A percentile compares a stretch with the other conserved stretches of the same genome.
phyloP scores from a whole-genome alignment of 2,888 invertebrate genomes.

The Stictocephala bisonia region DNA sequence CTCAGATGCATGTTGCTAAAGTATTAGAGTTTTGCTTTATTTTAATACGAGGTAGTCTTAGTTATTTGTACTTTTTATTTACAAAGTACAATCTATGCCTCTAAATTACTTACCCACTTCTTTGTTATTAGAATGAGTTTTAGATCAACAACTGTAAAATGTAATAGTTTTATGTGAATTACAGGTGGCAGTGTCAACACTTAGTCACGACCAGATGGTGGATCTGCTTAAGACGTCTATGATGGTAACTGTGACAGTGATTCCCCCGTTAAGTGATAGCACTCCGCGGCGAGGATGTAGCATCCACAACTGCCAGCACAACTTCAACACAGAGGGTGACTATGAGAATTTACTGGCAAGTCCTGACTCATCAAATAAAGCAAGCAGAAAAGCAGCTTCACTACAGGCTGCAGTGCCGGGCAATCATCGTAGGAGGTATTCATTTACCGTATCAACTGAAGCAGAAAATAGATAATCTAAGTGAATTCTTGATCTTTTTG shows the following conservation, averaged over 20 bases:
- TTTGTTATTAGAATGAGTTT: too few relatives aligned
- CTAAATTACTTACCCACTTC: too few relatives aligned
- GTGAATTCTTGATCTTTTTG: too few relatives aligned
- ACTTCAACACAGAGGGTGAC: constrained; percentile 71
- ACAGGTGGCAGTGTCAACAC: constrained; percentile 85
- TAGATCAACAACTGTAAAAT: too few relatives aligned
- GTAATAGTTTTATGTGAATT: too few relatives aligned
- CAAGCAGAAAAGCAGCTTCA: constrained; percentile 59
- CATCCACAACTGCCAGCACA: constrained; percentile 73
- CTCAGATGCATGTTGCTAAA: too few relatives aligned
- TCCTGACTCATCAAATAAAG: constrained; percentile 62
- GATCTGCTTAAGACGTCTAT: constrained; percentile 90
- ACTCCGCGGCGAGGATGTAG: constrained; percentile 76
- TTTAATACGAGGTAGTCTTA: too few relatives aligned
- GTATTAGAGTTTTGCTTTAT: too few relatives aligned
- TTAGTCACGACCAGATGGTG: constrained; percentile 93
- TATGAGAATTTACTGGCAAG: constrained; percentile 77
- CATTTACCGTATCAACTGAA: too few relatives aligned
- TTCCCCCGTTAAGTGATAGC: constrained; percentile 79
- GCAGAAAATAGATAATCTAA: background rate
- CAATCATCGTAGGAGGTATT: constrained; percentile 72
- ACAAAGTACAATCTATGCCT: too few relatives aligned
- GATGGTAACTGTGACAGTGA: constrained; percentile 85
- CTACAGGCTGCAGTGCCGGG: constrained; percentile 70
- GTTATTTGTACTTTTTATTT: too few relatives aligned